phyloP scores from a whole-genome alignment of 2,888 invertebrate genomes.

The Cerceris ruficornis region DNA sequence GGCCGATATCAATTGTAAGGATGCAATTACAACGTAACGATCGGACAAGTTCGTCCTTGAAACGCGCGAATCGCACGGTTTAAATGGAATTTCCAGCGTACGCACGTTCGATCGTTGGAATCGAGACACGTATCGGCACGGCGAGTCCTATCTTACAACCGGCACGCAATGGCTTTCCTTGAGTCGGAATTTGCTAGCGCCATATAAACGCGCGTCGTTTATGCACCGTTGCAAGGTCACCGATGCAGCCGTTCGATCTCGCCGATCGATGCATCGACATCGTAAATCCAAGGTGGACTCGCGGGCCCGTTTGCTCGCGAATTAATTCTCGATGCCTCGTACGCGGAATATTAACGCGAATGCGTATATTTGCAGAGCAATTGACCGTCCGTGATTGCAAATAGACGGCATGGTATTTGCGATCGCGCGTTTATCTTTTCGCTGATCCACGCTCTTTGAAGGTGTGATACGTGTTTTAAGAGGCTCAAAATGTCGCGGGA shows the following conservation, averaged over 20 bases:
- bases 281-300: constrained; percentile 43
- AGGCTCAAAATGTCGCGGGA: too few species aligned
- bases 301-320: constrained; percentile 30
- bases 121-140: background rate
- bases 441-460: too few species aligned
- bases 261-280: constrained; percentile 22
- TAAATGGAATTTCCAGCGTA: background rate
- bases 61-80: too few species aligned
- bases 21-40: too few species aligned
- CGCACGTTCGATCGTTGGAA: background rate
- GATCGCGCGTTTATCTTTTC: too few species aligned
- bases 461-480: too few species aligned
- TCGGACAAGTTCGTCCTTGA: too few species aligned
- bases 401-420: too few species aligned
- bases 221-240: constrained; percentile 37
- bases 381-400: too few species aligned
- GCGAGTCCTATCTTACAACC: background rate
- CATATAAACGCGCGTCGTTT: constrained; percentile 30
- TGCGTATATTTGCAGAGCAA: background rate
- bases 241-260: constrained; percentile 24
- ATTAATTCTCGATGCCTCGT: constrained; percentile 44
- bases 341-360: constrained; percentile 4
- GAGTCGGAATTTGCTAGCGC: constrained; percentile 17
- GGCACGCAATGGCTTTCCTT: constrained; percentile 20
- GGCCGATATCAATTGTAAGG: too few species aligned